phyloP scores from a whole-genome alignment of 2,888 invertebrate species.

The Tribolium freemani region DNA sequence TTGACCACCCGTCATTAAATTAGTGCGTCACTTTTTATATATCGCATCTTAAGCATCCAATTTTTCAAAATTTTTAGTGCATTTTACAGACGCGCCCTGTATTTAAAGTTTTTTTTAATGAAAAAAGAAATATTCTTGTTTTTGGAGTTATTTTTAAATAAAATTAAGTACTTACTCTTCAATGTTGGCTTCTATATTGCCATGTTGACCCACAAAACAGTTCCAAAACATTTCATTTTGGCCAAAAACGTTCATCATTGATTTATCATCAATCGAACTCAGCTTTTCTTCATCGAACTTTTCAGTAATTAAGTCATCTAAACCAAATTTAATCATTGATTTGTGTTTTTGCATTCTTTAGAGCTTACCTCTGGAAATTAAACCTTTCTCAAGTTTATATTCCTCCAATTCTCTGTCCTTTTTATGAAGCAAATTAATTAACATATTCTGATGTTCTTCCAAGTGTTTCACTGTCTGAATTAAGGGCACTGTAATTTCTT shows the following conservation, averaged over 20 bases:
- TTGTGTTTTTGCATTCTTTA: no score
- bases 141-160: no score
- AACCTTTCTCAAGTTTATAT: slow-evolving; percentile 70
- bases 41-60: no score
- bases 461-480: slow-evolving; percentile 69
- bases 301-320: slow-evolving; percentile 62
- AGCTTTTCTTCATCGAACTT: slow-evolving; percentile 57
- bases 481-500: slow-evolving; percentile 62
- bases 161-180: slow-evolving; percentile 46
- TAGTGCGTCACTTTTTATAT: no score
- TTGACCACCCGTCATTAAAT: no score
- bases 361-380: slow-evolving; percentile 67
- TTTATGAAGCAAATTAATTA: slow-evolving; percentile 67
- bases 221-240: slow-evolving; percentile 51
- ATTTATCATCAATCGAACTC: slow-evolving; percentile 43
- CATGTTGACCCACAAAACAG: slow-evolving; percentile 52
- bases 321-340: slow-evolving; percentile 36
- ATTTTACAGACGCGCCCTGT: no score
- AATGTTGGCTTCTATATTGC: slow-evolving; percentile 48
- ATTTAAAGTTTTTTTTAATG: no score
- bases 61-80: no score
- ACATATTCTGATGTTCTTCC: slow-evolving; percentile 66
- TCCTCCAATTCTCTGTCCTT: slow-evolving; percentile 73
- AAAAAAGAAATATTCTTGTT: no score
- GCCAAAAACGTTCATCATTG: slow-evolving; percentile 55